Base-by-base conservation (phyloP, 2,113 vertebrate species). In the Xenotilapia flavipinnis region DNA sequence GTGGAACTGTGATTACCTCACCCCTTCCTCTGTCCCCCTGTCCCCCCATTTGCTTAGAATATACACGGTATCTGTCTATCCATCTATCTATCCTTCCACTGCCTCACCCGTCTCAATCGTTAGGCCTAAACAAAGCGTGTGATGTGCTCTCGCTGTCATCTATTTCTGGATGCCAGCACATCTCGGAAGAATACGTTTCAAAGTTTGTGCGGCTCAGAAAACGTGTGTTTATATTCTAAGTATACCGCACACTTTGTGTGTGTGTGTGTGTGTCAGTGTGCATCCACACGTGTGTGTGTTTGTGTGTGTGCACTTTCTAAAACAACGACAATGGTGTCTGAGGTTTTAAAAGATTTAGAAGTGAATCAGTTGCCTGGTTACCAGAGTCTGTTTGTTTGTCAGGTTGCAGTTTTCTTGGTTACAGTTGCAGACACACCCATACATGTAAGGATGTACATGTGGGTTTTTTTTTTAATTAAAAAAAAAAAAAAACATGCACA, bases 1-100 rank as follows among this genome's bases (percentile, higher is more conserved):
- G 88, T 94, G 90, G 91, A 94, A 89, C 90, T 88, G 90, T 94
- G 93, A 95, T 94, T 93, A 93, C 91, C 92, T 88, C 75, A 82
- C 54, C 80, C 79, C 58, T 56, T 70, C 56, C 12, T 56, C 70
- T 70, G 31, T 70, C 36, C 42, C 51, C 62, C 56, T 45, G 81
- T 40, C 81, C 13, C 84, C 15, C 84, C 82, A 79, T 86, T 92
- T 86, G 90, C 91, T 90, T 92, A 90, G 86, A 88, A 91, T 88
- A 90, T 87, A 86, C 84, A 79, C 68, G 9, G 65, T 56, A 84
- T 82, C 87, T 85, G 83, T 73, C 68, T 73, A 73, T 45, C 68
- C 5, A 47, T 75, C 70, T 28, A 28, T 88, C 81, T 77, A 79
- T 84, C 70, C 23, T 7, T 91, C 82, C 81, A 77, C 49, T 19